Percentiles rank a stretch among this genome's conserved stretches.
Evolutionary conservation across 2,888 invertebrate species (phyloP).

Genomic region (Augochlorella aurata): DNA sequence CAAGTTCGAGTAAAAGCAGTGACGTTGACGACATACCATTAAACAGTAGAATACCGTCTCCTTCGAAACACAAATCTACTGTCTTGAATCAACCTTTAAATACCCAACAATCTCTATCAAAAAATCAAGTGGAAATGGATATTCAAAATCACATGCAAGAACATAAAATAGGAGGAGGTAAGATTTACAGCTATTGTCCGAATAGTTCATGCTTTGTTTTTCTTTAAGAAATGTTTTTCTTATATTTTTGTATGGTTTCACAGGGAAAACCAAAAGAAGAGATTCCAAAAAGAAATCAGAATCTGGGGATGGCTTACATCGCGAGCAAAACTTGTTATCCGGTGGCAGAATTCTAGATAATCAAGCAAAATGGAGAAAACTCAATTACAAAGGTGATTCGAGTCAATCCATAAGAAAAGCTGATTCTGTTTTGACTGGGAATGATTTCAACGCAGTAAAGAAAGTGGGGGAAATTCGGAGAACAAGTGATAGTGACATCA

Average conservation of each 20-base stretch:
- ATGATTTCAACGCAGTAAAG: conserved; percentile 80
- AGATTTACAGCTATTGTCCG: conserved; percentile 39
- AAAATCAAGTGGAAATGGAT: conserved; percentile 76
- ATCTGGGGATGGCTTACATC: conserved; percentile 83
- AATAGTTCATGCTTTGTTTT: background rate
- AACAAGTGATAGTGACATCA: conserved; percentile 83
- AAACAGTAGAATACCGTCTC: conserved; percentile 81
- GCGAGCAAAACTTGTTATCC: conserved; percentile 82
- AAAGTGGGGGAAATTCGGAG: conserved; percentile 80
- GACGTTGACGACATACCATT: conserved; percentile 80
- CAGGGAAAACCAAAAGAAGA: conserved; percentile 83
- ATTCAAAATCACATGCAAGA: conserved; percentile 79
- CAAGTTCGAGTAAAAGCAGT: conserved; percentile 75
- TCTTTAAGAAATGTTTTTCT: background rate
- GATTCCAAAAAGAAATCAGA: conserved; percentile 85
- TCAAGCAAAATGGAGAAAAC: conserved; percentile 79
- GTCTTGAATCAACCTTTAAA: conserved; percentile 74
- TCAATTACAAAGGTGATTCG: conserved; percentile 76
- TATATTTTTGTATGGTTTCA: conserved; percentile 28
- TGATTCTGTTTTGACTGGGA: conserved; percentile 82
- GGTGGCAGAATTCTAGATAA: conserved; percentile 81
- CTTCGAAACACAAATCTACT: conserved; percentile 77
- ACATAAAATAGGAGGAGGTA: conserved; percentile 81
- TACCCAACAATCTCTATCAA: conserved; percentile 72
- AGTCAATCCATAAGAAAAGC: conserved; percentile 79